Percentiles rank a stretch among this genome's conserved stretches.
Conservation (phyloP, 2,888 invertebrate species). For the Chirona hameri region DNA sequence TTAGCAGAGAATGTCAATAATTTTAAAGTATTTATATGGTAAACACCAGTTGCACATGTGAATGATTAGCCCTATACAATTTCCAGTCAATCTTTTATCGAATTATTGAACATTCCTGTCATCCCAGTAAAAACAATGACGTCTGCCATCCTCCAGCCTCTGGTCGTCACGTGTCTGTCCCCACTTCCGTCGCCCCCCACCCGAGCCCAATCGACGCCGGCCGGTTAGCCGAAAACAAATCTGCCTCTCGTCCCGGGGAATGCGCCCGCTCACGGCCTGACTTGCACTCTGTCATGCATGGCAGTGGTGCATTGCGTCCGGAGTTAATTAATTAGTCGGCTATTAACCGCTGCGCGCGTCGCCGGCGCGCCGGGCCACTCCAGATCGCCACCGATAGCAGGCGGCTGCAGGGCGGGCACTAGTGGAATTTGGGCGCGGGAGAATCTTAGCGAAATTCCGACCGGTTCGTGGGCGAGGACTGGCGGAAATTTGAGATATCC, state of each 20-base stretch:
- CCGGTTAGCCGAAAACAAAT: constrained; percentile 3
- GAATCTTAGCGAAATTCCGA: too few relatives aligned
- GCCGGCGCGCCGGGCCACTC: neutral
- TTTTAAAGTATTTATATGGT: too few relatives aligned
- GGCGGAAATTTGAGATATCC: too few relatives aligned
- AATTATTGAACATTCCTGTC: too few relatives aligned
- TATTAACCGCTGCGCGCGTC: neutral
- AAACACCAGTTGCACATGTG: too few relatives aligned
- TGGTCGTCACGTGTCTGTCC: neutral
- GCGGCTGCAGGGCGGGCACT: too few relatives aligned
- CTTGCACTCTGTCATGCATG: neutral
- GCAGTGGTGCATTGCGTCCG: neutral
- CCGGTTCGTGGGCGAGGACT: too few relatives aligned
- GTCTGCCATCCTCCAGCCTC: neutral
- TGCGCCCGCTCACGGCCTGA: neutral
- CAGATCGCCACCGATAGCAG: neutral
- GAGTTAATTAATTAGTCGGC: constrained; percentile 8
- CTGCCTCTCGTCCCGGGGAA: neutral
- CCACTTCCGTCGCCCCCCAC: neutral
- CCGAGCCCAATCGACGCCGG: neutral
- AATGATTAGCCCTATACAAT: neutral
- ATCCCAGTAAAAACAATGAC: neutral
- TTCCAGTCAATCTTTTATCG: too few relatives aligned
- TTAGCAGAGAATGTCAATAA: too few relatives aligned
- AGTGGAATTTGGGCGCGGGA: too few relatives aligned